These are phyloP conservation scores for Eupithecia exiguata DNA, from an alignment of 2,888 invertebrate species.

Conservation along the genomic window DNA sequence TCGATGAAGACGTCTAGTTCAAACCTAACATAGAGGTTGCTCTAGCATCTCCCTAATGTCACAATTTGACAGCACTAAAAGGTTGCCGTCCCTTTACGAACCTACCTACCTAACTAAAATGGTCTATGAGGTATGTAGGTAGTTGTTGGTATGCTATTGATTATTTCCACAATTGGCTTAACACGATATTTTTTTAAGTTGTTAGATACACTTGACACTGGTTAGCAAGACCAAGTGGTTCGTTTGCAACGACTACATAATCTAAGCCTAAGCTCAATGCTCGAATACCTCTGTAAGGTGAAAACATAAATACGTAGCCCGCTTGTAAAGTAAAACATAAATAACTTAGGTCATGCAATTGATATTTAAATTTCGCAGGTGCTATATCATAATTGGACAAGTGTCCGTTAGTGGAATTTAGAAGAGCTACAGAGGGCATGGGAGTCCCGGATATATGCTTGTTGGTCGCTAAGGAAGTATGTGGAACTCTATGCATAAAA, in stretches of 20 bases:
- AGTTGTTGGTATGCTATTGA: too few relatives aligned
- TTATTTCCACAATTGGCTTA: too few relatives aligned
- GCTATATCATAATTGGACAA: conserved; percentile 12
- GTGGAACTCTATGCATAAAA: not conserved
- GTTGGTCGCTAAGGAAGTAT: not conserved
- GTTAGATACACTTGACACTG: not conserved
- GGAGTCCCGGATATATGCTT: not conserved
- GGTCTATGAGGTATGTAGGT: too few relatives aligned
- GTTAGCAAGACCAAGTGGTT: not conserved
- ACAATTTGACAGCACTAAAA: too few relatives aligned
- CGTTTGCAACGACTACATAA: conserved; percentile 5
- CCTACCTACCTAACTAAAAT: not conserved
- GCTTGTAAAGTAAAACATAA: conserved; percentile 18
- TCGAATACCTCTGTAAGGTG: conserved; percentile 12
- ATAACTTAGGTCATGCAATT: conserved; percentile 10
- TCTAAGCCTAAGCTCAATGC: not conserved
- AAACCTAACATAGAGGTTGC: not conserved
- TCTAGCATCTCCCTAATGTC: too few relatives aligned
- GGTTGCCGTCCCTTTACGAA: too few relatives aligned
- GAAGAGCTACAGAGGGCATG: conserved; percentile 10
- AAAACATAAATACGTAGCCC: conserved; percentile 12
- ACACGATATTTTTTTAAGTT: not conserved
- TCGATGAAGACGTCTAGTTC: not conserved
- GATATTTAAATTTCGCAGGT: conserved; percentile 16
- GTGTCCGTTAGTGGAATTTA: conserved; percentile 14